Percentiles rank a stretch among this genome's conserved stretches.
These are phyloP conservation scores for Pseudococcus longispinus DNA, from an alignment of 2,888 invertebrate genomes.

Conservation along the genomic window DNA sequence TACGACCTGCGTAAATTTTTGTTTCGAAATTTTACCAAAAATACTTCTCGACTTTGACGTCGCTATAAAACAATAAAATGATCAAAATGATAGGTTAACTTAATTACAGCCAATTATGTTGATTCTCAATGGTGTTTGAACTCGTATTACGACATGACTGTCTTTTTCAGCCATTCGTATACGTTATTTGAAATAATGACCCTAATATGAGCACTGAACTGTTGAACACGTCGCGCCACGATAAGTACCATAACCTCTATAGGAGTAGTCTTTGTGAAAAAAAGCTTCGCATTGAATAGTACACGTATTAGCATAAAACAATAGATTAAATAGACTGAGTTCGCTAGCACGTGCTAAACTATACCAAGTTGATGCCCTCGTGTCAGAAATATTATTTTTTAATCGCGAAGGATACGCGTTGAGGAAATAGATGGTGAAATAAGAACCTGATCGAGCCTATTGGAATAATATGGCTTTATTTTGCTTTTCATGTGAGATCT, in stretches of 20 bases:
- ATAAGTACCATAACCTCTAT: background rate
- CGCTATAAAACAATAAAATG: background rate
- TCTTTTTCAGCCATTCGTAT: background rate
- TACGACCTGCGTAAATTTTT: background rate
- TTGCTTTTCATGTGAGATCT: background rate
- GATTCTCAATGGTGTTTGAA: background rate
- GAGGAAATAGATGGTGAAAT: background rate
- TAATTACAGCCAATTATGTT: background rate
- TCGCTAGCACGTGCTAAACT: background rate
- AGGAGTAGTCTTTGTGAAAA: background rate
- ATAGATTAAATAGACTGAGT: background rate
- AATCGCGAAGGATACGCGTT: background rate
- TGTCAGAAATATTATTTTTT: background rate
- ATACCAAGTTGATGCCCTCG: background rate
- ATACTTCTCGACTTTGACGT: background rate
- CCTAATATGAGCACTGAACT: background rate
- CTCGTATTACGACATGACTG: background rate
- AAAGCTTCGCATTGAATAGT: background rate
- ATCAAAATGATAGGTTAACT: background rate
- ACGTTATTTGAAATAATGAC: background rate
- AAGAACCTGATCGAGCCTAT: background rate
- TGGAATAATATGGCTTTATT: background rate
- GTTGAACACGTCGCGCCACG: background rate
- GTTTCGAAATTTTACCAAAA: background rate
- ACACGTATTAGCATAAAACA: conserved; percentile 5